These are phyloP conservation scores for Scleropages formosus DNA, from an alignment of 2,797 vertebrate species.

Conservation along the genomic window DNA sequence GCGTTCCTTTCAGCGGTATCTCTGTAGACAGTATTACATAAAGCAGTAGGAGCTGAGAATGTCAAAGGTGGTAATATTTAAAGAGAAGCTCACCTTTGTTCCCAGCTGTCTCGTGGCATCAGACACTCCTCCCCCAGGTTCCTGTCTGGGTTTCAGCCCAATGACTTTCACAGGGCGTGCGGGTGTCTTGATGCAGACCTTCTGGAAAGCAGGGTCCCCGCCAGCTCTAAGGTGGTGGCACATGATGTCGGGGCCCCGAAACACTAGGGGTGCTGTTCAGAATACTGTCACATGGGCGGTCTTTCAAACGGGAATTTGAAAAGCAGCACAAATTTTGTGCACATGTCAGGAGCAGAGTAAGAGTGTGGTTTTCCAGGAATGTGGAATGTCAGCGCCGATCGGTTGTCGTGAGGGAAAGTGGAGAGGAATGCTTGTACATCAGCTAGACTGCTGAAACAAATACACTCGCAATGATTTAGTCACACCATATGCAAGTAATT, in stretches of 20 bases:
- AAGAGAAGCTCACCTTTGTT: neutral
- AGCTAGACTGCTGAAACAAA: neutral
- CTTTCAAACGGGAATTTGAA: neutral
- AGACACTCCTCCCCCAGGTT: neutral
- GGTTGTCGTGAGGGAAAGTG: conserved; percentile 2
- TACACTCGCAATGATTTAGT: neutral
- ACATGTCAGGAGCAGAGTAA: neutral
- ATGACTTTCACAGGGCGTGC: too few species aligned
- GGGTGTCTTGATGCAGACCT: too few species aligned
- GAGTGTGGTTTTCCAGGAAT: neutral
- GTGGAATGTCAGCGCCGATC: neutral
- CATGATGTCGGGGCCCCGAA: neutral
- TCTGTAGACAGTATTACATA: too few species aligned
- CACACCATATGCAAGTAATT: too few species aligned
- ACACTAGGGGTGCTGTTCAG: neutral
- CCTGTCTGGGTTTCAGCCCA: neutral
- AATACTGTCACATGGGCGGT: neutral
- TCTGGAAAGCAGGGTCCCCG: too few species aligned
- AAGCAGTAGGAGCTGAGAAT: too few species aligned
- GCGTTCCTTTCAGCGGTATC: too few species aligned
- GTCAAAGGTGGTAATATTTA: too few species aligned
- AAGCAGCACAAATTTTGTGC: neutral
- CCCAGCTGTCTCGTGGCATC: neutral
- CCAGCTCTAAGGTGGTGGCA: neutral
- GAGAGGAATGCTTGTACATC: neutral